Conservation (phyloP, 2,888 invertebrate species). For the Hipparchia sbordonii region DNA sequence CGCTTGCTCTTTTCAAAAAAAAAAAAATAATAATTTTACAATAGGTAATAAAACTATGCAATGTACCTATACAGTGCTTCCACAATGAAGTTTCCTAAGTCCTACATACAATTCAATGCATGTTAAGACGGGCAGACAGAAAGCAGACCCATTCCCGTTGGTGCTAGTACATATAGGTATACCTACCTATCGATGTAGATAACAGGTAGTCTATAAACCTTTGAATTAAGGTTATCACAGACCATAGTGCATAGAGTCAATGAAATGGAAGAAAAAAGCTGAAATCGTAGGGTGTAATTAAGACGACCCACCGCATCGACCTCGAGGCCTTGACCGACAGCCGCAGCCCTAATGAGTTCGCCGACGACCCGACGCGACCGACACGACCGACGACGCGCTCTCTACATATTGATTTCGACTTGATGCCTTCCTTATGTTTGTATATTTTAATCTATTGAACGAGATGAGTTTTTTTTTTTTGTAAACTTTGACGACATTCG, state of each 20-base stretch:
- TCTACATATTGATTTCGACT: conserved; percentile 40
- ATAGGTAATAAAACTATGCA: no score
- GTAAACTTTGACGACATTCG: background rate
- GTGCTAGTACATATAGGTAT: no score
- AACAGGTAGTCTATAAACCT: background rate
- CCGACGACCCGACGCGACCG: conserved; percentile 26
- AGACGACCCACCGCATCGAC: conserved; percentile 79
- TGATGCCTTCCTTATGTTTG: background rate
- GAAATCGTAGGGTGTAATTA: conserved; percentile 77
- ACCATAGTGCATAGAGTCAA: conserved; percentile 31
- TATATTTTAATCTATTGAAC: no score
- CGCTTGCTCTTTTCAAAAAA: no score
- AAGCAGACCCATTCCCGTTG: no score
- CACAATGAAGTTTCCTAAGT: no score
- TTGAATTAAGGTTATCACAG: conserved; percentile 23
- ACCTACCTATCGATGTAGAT: no score
- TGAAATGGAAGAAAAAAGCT: conserved; percentile 59
- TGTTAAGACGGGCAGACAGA: no score
- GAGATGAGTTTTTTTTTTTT: background rate
- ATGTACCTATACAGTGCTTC: no score
- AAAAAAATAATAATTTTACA: no score
- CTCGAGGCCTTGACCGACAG: conserved; percentile 81
- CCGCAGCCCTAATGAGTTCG: conserved; percentile 74
- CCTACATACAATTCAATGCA: no score
- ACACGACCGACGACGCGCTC: conserved; percentile 4